phyloP scores from a whole-genome alignment of 30 jellyfish, hydroid and myxozoan genomes.

The Mastigias papua region DNA sequence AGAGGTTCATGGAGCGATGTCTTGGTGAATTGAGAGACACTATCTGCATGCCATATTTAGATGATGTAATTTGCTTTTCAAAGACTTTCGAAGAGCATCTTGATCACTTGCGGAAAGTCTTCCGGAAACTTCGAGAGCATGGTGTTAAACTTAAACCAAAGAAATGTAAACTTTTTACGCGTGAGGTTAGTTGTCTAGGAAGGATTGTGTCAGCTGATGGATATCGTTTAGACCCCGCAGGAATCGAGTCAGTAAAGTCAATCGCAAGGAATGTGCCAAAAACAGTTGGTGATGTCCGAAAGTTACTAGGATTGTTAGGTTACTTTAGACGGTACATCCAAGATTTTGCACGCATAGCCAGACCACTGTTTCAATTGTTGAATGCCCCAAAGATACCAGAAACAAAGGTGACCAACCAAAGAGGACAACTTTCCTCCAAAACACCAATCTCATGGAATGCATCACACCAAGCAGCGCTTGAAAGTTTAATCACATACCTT shows the following conservation, averaged over 20 bases:
- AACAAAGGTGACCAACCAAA: slow-evolving; percentile 4
- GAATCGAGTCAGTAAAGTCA: slow-evolving; percentile 28
- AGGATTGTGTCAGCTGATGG: slow-evolving; percentile 36
- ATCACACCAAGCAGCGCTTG: slow-evolving; percentile 9
- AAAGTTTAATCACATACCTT: slow-evolving; percentile 6
- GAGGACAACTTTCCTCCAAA: slow-evolving; percentile 18
- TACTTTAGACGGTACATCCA: slow-evolving; percentile 39
- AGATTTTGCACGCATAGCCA: slow-evolving; percentile 46
- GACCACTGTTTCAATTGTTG: slow-evolving; percentile 49
- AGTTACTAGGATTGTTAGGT: slow-evolving; percentile 46
- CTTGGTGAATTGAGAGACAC: slow-evolving; percentile 45
- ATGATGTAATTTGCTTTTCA: slow-evolving; percentile 31
- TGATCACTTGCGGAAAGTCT: slow-evolving; percentile 13
- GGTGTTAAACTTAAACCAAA: slow-evolving; percentile 36
- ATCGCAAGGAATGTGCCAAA: slow-evolving; percentile 9
- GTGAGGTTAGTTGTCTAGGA: slow-evolving; percentile 6
- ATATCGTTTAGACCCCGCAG: slow-evolving; percentile 2
- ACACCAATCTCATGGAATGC: slow-evolving; percentile 15
- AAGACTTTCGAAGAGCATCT: slow-evolving; percentile 47
- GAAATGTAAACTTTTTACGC: slow-evolving; percentile 27
- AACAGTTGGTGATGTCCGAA: slow-evolving; percentile 29
- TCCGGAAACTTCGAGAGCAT: slow-evolving; percentile 26
- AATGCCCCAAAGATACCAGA: slow-evolving; percentile 23
- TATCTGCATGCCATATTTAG: slow-evolving; percentile 1
- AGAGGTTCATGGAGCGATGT: slow-evolving; percentile 57